A percentile compares a stretch with the other conserved stretches of the same genome.
Evolutionary conservation across 92 coral and sea anemone genomes (phyloP).

Genomic region (Heliopora coerulea): DNA sequence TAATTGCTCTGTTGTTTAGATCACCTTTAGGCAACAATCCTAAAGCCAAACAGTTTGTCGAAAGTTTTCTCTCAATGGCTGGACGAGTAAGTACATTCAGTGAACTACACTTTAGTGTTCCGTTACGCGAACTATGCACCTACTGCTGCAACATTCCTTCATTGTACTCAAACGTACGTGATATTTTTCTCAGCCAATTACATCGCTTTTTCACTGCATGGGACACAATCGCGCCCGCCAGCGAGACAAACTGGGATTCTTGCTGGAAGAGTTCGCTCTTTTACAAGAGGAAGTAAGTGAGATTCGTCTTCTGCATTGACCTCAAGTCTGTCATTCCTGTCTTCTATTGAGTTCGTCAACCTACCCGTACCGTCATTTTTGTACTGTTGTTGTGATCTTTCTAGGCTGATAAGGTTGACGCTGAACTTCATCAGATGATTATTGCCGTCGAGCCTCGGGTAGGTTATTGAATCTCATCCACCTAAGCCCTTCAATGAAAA

Average conservation of each 20-base stretch:
- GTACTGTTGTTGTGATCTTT: no score
- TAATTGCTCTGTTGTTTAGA: constrained; percentile 33
- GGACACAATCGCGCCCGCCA: constrained; percentile 98
- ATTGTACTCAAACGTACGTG: no score
- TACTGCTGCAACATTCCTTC: neutral
- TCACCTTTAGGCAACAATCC: constrained; percentile 84
- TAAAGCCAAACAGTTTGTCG: constrained; percentile 85
- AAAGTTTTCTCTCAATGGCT: constrained; percentile 85
- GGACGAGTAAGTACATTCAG: constrained; percentile 73
- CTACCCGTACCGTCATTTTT: no score
- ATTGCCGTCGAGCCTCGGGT: constrained; percentile 86
- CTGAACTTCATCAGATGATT: constrained; percentile 81
- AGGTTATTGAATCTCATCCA: no score
- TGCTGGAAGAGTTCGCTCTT: constrained; percentile 86
- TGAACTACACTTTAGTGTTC: no score
- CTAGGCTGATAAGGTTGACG: constrained; percentile 94
- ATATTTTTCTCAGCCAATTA: constrained; percentile 69
- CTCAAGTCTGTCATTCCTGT: no score
- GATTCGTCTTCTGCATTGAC: no score
- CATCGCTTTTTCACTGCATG: constrained; percentile 85
- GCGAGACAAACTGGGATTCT: constrained; percentile 89
- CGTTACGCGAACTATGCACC: no score
- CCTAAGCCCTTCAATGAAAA: no score
- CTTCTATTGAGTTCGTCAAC: no score
- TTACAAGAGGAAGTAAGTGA: constrained; percentile 83